Conservation (phyloP, 2,888 invertebrate genomes). For the Agelastica alni region DNA sequence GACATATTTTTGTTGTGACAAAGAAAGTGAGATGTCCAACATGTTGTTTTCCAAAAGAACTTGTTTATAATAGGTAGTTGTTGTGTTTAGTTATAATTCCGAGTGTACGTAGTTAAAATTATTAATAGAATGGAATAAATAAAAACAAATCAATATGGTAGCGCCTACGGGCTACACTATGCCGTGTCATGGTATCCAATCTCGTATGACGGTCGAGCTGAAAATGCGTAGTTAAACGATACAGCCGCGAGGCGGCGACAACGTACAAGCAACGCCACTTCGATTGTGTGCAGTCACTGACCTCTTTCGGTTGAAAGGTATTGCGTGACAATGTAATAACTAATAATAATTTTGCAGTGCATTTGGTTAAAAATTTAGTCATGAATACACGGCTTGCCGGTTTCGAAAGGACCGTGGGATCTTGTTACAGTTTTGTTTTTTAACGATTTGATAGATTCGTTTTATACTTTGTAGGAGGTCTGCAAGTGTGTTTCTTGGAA, state of each 20-base stretch:
- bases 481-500: too few species aligned
- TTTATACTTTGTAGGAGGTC: background rate
- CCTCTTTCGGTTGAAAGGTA: slow-evolving; percentile 33
- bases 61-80: too few species aligned
- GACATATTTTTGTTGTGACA: too few species aligned
- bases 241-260: slow-evolving; percentile 28
- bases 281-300: slow-evolving; percentile 35
- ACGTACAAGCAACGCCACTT: slow-evolving; percentile 24
- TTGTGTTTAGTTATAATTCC: too few species aligned
- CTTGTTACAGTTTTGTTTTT: background rate
- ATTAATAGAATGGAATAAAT: too few species aligned
- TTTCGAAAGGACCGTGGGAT: slow-evolving; percentile 10
- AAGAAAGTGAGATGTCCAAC: too few species aligned
- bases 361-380: slow-evolving; percentile 10
- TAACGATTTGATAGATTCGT: background rate
- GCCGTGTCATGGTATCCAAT: too few species aligned
- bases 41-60: too few species aligned
- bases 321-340: slow-evolving; percentile 32
- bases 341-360: slow-evolving; percentile 16
- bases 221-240: slow-evolving; percentile 8
- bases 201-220: slow-evolving; percentile 9
- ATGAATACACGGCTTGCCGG: slow-evolving; percentile 1
- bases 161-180: too few species aligned
- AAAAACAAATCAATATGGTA: too few species aligned
- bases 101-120: too few species aligned